Conservation (phyloP, 2,113 vertebrate genomes). For the Melanocharis versteri region DNA sequence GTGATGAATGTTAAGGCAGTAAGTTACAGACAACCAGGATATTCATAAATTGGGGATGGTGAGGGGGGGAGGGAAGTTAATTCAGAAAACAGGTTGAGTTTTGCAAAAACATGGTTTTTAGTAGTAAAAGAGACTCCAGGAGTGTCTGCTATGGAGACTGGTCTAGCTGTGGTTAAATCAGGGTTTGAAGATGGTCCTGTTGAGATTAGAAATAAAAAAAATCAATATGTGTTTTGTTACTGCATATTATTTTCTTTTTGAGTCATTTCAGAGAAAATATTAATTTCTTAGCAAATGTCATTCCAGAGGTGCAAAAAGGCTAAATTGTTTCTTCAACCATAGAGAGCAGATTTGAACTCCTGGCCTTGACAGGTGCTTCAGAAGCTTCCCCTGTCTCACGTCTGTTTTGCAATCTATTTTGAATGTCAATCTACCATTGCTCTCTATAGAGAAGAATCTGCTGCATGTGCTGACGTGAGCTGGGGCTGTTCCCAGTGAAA, state of each 20-base stretch:
- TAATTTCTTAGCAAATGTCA: neutral
- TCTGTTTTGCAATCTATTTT: neutral
- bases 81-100: neutral
- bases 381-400: neutral
- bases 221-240: neutral
- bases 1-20: neutral
- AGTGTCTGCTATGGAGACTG: neutral
- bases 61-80: rapidly evolving
- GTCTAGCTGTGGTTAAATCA: neutral
- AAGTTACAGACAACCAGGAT: neutral
- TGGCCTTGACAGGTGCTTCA: neutral
- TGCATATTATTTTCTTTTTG: neutral
- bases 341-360: neutral
- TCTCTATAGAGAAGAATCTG: neutral
- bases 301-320: neutral
- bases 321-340: neutral
- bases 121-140: neutral
- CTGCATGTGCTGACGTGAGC: neutral
- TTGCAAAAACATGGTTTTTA: neutral
- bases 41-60: neutral
- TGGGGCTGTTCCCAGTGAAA: neutral
- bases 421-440: neutral
- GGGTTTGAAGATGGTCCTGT: neutral
- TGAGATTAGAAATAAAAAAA: neutral
- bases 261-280: neutral